These are phyloP conservation scores for Hippoglossus hippoglossus DNA, from an alignment of 2,797 vertebrate species.

Conservation along the genomic window DNA sequence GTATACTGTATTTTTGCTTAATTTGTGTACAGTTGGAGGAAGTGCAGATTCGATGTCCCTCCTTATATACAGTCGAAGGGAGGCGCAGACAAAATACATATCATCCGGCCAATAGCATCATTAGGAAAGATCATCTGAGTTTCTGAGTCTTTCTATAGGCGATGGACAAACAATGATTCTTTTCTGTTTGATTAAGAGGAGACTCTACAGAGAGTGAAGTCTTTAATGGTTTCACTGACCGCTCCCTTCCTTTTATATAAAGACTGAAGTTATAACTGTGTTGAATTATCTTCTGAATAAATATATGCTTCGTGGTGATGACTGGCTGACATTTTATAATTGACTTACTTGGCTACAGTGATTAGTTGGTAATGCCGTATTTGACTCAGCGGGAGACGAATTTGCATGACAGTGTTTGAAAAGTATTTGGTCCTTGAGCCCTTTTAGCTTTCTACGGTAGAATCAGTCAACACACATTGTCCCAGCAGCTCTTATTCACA, in stretches of 20 bases:
- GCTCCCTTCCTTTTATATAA: neutral
- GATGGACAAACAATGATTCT: no score
- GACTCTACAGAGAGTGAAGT: no score
- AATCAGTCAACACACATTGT: constrained; percentile 39
- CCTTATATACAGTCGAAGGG: no score
- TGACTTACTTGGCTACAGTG: neutral
- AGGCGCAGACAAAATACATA: no score
- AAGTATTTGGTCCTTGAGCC: constrained; percentile 32
- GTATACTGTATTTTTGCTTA: no score
- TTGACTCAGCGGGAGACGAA: constrained; percentile 32
- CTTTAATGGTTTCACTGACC: no score
- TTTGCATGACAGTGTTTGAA: constrained; percentile 43
- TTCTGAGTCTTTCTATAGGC: no score
- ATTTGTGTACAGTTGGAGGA: no score
- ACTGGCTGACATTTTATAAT: neutral
- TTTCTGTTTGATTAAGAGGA: no score
- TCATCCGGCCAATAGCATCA: no score
- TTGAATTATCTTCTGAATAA: constrained; percentile 20
- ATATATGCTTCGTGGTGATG: neutral
- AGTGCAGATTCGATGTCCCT: no score
- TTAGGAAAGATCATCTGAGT: no score
- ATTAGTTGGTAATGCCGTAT: constrained; percentile 41
- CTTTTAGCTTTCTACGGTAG: constrained; percentile 32
- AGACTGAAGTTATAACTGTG: neutral
- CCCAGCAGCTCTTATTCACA: constrained; percentile 28